phyloP scores from a whole-genome alignment of 2,797 vertebrate species.

The Sebastes baramenuke region DNA sequence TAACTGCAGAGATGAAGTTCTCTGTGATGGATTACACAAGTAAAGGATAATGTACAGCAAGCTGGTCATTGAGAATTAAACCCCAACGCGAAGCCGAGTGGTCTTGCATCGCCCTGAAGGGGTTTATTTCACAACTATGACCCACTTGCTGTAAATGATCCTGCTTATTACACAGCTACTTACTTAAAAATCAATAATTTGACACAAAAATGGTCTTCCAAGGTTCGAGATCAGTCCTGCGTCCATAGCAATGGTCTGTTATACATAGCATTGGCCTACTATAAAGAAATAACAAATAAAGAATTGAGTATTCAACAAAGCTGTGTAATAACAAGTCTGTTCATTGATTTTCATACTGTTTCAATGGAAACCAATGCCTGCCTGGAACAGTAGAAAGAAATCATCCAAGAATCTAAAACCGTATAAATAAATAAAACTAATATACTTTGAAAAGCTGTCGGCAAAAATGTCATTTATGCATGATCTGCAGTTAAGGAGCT shows the following conservation, averaged over 20 bases:
- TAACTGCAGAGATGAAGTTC: background rate
- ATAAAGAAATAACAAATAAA: no score
- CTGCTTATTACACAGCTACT: no score
- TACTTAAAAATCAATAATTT: no score
- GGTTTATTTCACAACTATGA: no score
- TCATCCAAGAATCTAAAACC: background rate
- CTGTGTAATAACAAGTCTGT: background rate
- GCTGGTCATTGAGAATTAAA: no score
- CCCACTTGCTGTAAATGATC: accelerated
- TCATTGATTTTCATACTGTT: background rate
- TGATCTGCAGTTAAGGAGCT: background rate
- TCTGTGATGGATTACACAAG: background rate
- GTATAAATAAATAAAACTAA: background rate
- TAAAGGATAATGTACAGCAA: no score
- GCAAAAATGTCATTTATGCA: background rate
- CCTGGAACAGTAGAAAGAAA: background rate
- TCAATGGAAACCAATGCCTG: background rate
- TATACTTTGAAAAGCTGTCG: background rate
- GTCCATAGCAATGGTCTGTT: no score
- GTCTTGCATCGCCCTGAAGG: no score
- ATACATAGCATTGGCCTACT: no score
- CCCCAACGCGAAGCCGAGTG: no score
- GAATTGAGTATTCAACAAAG: no score
- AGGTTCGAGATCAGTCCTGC: accelerated
- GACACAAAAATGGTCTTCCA: no score